These are phyloP conservation scores for Erebia aethiops DNA, from an alignment of 2,888 invertebrate species.

Conservation along the genomic window DNA sequence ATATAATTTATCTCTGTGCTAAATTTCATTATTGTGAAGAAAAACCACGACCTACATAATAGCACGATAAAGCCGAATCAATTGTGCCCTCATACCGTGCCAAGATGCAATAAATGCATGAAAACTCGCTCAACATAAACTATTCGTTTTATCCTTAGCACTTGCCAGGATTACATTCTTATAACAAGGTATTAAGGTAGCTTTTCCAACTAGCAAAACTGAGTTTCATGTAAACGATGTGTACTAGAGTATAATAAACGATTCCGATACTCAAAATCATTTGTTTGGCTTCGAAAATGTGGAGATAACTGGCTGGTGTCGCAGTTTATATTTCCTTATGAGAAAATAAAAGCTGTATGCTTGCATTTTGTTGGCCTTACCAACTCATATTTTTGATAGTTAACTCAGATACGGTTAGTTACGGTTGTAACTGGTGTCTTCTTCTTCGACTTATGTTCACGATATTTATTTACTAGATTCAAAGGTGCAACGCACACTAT, in stretches of 20 bases:
- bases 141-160: slow-evolving; percentile 58
- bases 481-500: not conserved
- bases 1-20: too few species aligned
- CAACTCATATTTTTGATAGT: slow-evolving; percentile 17
- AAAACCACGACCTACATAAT: slow-evolving; percentile 40
- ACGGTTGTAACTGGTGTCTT: not conserved
- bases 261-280: slow-evolving; percentile 66
- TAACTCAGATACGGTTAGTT: not conserved
- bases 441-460: not conserved
- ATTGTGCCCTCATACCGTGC: slow-evolving; percentile 71
- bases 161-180: slow-evolving; percentile 21
- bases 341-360: slow-evolving; percentile 49
- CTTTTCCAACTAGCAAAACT: slow-evolving; percentile 9
- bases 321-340: slow-evolving; percentile 37
- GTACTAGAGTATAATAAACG: slow-evolving; percentile 68
- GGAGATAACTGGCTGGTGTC: slow-evolving; percentile 44
- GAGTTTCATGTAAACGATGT: slow-evolving; percentile 45
- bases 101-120: slow-evolving; percentile 74
- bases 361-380: slow-evolving; percentile 27
- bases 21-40: too few species aligned
- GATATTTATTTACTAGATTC: not conserved
- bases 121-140: slow-evolving; percentile 65
- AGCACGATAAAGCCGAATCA: slow-evolving; percentile 68
- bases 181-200: slow-evolving; percentile 28
- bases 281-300: slow-evolving; percentile 65